Percentiles rank a stretch among this genome's conserved stretches.
Conservation (phyloP, 2,797 vertebrate species). For the Ciconia nigra region DNA sequence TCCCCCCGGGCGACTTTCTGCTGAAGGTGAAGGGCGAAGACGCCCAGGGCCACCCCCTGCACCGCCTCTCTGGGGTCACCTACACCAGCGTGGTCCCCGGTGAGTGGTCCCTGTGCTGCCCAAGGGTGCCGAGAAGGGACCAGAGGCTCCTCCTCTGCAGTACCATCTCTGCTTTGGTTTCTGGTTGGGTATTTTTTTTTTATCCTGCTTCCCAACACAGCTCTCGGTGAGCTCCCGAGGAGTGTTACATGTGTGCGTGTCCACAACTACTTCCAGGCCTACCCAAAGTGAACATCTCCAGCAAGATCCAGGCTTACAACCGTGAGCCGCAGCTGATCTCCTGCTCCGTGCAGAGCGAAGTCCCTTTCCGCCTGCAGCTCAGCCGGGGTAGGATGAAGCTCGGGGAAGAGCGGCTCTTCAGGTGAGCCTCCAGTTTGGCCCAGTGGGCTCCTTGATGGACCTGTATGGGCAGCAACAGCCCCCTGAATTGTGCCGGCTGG, state of each 20-base stretch:
- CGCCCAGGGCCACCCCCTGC: slow-evolving; percentile 82
- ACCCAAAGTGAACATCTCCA: slow-evolving; percentile 85
- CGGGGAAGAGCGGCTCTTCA: slow-evolving; percentile 80
- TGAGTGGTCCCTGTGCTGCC: slow-evolving; percentile 21
- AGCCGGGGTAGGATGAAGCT: slow-evolving; percentile 75
- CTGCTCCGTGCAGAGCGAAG: slow-evolving; percentile 83
- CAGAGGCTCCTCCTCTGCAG: background rate
- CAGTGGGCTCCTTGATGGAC: background rate
- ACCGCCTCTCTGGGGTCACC: slow-evolving; percentile 90
- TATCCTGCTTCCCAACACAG: background rate
- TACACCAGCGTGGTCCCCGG: slow-evolving; percentile 88
- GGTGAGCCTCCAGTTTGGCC: slow-evolving; percentile 73
- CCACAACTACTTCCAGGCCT: slow-evolving; percentile 61
- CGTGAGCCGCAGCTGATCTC: slow-evolving; percentile 79
- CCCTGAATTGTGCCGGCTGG: fast-evolving
- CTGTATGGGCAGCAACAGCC: fast-evolving
- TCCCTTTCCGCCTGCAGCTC: slow-evolving; percentile 88
- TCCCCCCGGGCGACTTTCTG: slow-evolving; percentile 87
- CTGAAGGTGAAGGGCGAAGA: slow-evolving; percentile 89
- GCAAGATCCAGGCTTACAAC: slow-evolving; percentile 79
- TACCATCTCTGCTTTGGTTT: background rate
- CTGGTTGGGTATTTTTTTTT: background rate
- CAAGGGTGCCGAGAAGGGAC: background rate
- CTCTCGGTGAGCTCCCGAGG: background rate
- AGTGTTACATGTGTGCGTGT: fast-evolving